These are phyloP conservation scores for Oscheius sp. DNA, from an alignment of 2,888 invertebrate species.

Conservation along the genomic window DNA sequence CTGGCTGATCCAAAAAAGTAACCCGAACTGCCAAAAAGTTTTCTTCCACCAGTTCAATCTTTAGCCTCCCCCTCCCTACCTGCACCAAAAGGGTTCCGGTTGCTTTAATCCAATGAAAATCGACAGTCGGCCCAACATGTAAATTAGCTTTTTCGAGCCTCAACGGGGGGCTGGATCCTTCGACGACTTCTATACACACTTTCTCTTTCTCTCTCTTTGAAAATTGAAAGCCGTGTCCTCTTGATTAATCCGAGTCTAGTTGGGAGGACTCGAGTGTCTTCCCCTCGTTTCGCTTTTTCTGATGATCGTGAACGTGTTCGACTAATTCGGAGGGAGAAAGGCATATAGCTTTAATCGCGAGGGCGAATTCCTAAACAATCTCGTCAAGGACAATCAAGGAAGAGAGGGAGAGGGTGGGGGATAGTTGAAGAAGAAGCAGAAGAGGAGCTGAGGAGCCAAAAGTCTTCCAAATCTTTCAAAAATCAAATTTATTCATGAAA, in stretches of 20 bases:
- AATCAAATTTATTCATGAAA: no score
- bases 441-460: background rate
- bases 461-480: background rate
- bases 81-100: background rate
- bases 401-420: background rate
- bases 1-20: background rate
- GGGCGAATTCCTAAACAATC: background rate
- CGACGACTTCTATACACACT: background rate
- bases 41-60: background rate
- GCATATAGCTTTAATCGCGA: background rate
- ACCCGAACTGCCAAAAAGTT: background rate
- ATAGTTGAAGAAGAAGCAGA: background rate
- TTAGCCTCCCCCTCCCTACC: background rate
- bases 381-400: slow-evolving; percentile 16
- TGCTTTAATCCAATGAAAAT: background rate
- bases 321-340: slow-evolving; percentile 1
- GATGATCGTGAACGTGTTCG: slow-evolving; percentile 26
- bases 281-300: slow-evolving; percentile 24
- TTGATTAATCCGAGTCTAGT: background rate
- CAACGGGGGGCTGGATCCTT: background rate
- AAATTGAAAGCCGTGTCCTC: background rate
- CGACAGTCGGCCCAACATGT: background rate
- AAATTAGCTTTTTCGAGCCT: background rate
- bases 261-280: background rate
- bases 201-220: background rate